Conservation (phyloP, 2,888 invertebrate genomes). For the Xanthostigma xanthostigma region DNA sequence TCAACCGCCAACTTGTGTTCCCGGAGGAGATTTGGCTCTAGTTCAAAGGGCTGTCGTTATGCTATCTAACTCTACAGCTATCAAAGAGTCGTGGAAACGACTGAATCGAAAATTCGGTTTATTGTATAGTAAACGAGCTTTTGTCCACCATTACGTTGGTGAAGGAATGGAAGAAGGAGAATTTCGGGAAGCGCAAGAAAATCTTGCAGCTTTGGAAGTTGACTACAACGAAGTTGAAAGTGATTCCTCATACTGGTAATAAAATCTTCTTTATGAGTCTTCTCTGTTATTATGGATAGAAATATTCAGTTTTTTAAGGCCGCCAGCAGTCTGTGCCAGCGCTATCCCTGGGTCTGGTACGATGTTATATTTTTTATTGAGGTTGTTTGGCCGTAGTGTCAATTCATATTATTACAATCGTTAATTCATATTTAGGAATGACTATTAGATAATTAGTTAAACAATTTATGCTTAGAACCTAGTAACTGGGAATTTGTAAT, state of each 20-base stretch:
- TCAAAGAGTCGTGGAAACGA: conserved; percentile 67
- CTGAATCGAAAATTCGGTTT: conserved; percentile 64
- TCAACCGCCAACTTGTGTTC: conserved; percentile 60
- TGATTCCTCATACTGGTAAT: conserved; percentile 7
- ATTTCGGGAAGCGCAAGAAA: conserved; percentile 43
- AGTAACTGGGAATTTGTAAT: no score
- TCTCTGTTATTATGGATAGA: no score
- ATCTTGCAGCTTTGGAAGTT: conserved; percentile 43
- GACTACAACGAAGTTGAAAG: conserved; percentile 54
- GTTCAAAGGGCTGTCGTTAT: conserved; percentile 66
- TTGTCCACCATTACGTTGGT: conserved; percentile 73
- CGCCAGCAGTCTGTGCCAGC: no score
- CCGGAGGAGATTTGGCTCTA: conserved; percentile 60
- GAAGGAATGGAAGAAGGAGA: conserved; percentile 59
- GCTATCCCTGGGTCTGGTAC: no score
- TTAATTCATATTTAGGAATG: no score
- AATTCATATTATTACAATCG: no score
- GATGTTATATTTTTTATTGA: no score
- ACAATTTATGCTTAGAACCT: no score
- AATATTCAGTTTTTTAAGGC: no score
- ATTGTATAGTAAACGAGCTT: conserved; percentile 71
- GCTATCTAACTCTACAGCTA: conserved; percentile 70
- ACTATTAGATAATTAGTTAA: no score
- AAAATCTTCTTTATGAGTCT: no score
- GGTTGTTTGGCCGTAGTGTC: no score